These are phyloP conservation scores for Anisognathus igniventris DNA, from an alignment of 2,797 vertebrate species.

Conservation along the genomic window DNA sequence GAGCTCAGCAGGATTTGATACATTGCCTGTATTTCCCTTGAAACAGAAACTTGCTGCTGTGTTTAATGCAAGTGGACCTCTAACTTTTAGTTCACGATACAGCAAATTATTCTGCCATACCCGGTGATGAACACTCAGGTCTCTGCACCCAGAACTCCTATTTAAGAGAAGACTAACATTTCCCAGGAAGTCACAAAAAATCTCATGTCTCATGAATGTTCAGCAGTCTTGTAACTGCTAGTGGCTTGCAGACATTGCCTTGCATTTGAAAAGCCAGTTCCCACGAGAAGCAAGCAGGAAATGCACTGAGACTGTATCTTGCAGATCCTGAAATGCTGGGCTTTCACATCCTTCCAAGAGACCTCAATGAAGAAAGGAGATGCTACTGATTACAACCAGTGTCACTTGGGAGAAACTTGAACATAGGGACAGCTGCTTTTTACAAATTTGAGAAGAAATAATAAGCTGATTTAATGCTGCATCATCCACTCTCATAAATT, in stretches of 20 bases:
- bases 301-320: not conserved
- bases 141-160: not conserved
- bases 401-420: not conserved
- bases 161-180: not conserved
- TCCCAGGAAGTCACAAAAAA: not conserved
- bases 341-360: not conserved
- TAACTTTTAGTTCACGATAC: not conserved
- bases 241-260: not conserved
- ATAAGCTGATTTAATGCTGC: not conserved
- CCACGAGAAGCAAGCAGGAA: not conserved
- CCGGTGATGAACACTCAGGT: not conserved
- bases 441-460: not conserved
- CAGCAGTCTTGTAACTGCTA: not conserved
- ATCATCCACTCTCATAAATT: not conserved
- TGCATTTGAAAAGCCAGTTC: not conserved
- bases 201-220: not conserved
- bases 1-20: not conserved
- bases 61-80: not conserved
- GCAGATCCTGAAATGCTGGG: not conserved
- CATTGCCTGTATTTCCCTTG: not conserved
- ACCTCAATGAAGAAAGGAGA: not conserved
- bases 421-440: not conserved
- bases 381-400: not conserved
- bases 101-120: not conserved
- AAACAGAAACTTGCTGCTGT: not conserved